Evolutionary conservation across 2,888 invertebrate genomes (phyloP), one percentile per base, ranked within the genome.

Genomic region (Sarcophaga rosellei): DNA sequence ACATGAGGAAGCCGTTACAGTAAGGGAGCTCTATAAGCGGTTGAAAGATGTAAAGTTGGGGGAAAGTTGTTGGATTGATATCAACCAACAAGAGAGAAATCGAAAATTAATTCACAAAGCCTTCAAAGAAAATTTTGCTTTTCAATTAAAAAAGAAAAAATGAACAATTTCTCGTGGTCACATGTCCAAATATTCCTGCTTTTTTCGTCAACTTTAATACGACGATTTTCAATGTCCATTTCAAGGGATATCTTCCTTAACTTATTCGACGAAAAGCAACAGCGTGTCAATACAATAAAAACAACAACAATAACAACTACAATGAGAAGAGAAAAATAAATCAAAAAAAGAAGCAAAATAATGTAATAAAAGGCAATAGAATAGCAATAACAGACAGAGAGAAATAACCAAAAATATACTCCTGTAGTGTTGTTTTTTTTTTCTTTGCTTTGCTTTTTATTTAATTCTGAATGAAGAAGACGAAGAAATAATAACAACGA

Each of bases 221-320:
- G n/a, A 10, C 35, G 35, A 8, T 35, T 35, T 35, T 35, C 35
- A 35, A 35, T 69, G 57, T 63, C 69, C 68, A 63, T n/a, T 35
- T 53, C 12, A 63, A 61, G 23, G 75, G 79, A 70, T 70, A 65
- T 70, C 79, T 84, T 76, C 79, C 70, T 75, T 53, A 65, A 35
- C 35, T 62, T 12, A 61, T 68, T 59, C 79, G 44, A 59, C 73
- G 63, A 85, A 78, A 79, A 86, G 86, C 86, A 86, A 86, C 86
- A 86, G 86, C 66, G 81, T 86, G 75, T 68, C 66, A 84, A 77
- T 70, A 78, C 77, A 44, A 63, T 21, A 47, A 65, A 53, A 65
- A 10, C 4, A 53, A 47, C 53, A 53, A 53, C 53, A 53, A 47
- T 12, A 75, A 81, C 63, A 75, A 79, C 81, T 76, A 35, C 59